phyloP scores from a whole-genome alignment of 2,888 invertebrate species.

The Torymus aiolomorphi region DNA sequence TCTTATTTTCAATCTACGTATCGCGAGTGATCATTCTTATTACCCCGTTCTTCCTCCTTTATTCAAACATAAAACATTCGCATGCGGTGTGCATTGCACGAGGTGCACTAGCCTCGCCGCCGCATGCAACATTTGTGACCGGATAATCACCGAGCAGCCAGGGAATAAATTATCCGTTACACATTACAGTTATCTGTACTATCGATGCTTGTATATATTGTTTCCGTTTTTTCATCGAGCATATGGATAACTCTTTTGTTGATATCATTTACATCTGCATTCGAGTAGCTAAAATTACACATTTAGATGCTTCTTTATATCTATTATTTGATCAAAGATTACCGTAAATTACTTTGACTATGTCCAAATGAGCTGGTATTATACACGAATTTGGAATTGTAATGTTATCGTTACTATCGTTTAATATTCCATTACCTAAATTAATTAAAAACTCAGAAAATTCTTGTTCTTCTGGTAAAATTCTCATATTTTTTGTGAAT shows the following conservation, averaged over 20 bases:
- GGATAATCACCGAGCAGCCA: too few relatives aligned
- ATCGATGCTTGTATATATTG: slow-evolving; percentile 56
- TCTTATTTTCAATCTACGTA: too few relatives aligned
- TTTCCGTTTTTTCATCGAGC: slow-evolving; percentile 47
- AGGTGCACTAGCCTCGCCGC: too few relatives aligned
- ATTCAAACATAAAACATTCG: too few relatives aligned
- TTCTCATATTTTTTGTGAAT: slow-evolving; percentile 55
- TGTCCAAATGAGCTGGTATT: too few relatives aligned
- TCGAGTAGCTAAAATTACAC: slow-evolving; percentile 55
- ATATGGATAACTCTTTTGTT: slow-evolving; percentile 49
- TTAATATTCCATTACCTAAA: slow-evolving; percentile 49
- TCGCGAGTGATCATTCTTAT: too few relatives aligned
- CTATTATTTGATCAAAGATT: slow-evolving; percentile 34
- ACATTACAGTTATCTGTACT: slow-evolving; percentile 50
- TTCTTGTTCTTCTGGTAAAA: slow-evolving; percentile 20
- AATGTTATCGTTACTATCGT: slow-evolving; percentile 52
- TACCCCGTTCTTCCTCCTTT: too few relatives aligned
- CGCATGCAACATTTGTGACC: too few relatives aligned
- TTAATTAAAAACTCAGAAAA: slow-evolving; percentile 55
- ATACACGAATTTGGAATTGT: background rate
- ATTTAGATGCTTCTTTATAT: slow-evolving; percentile 44
- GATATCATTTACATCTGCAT: slow-evolving; percentile 54
- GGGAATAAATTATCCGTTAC: too few relatives aligned
- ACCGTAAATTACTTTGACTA: slow-evolving; percentile 34
- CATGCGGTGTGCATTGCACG: too few relatives aligned